Evolutionary conservation across 2,113 vertebrate genomes (phyloP), one percentile per base, ranked within the genome.

Genomic region (Channa argus): DNA sequence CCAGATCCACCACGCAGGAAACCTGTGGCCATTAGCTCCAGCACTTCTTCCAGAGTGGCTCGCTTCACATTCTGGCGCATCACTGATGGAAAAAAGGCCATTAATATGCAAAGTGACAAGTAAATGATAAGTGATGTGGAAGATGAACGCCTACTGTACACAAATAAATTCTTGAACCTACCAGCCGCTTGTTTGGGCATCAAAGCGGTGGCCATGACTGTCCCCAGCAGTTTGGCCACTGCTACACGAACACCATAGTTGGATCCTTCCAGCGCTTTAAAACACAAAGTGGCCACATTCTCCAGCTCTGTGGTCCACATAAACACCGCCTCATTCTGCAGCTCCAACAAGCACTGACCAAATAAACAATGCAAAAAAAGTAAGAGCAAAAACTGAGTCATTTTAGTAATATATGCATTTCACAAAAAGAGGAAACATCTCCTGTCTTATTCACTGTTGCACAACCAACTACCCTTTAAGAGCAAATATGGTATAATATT

Each of bases 291-390:
- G 75, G 97, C 98, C 73, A 99, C 88, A 43, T 97, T 99, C 93
- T 99, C 98, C 78, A 99, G 90, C 83, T 99, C 98, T 47, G 97
- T 96, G 66, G 98, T 99, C 98, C 98, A 98, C 97, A 99, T 98
- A 85, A 99, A 99, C 9, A 99, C 98, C 0, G 98, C 98, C 90
- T 99, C 98, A 70, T 98, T 98, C 90, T 99, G 98, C 71, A 99
- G 94, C 93, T 99, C 98, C 74, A 99, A 80, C 15, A 99, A 91
- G 84, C 98, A 99, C 98, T 99, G 71, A 37, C 39, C 3, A 2
- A 53, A 64, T 24, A 24, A 24, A 24, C 24, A 24, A 24, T 24
- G 24, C 24, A 24, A 1, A 24, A 24, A 49, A 85, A 66, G 41
- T 13, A 79, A 11, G 79, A 14, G 71, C 63, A 80, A 14, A 74